Conservation (phyloP, 2,797 vertebrate genomes). For the Percopsis omiscomaycus region DNA sequence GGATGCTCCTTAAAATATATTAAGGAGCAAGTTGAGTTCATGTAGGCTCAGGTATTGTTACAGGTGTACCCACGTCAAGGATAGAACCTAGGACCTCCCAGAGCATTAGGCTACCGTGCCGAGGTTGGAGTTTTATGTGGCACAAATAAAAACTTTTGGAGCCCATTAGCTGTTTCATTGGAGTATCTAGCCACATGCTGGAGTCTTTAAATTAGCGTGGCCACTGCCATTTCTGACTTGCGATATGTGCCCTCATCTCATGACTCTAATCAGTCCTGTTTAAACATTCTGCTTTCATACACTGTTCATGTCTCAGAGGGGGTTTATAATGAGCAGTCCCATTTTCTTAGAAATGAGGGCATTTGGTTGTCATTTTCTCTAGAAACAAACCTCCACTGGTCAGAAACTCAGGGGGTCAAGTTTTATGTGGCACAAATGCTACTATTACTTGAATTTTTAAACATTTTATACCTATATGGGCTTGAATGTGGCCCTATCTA, state of each 20-base stretch:
- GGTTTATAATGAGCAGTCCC: background rate
- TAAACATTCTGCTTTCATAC: constrained; percentile 1
- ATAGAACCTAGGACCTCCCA: too few species aligned
- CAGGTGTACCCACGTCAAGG: too few species aligned
- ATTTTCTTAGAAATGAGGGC: background rate
- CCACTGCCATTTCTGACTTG: background rate
- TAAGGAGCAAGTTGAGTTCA: too few species aligned
- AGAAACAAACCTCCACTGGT: constrained; percentile 45
- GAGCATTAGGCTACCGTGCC: too few species aligned
- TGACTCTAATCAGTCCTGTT: too few species aligned
- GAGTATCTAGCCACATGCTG: too few species aligned
- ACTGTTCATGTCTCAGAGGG: constrained; percentile 7
- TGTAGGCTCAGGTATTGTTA: too few species aligned
- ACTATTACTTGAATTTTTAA: constrained; percentile 40
- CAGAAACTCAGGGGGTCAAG: constrained; percentile 54
- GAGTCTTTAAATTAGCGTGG: too few species aligned
- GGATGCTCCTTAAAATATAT: too few species aligned
- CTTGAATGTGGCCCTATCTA: constrained; percentile 18
- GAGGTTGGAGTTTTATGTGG: too few species aligned
- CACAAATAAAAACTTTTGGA: too few species aligned
- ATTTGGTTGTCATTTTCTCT: constrained; percentile 15
- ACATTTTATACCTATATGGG: constrained; percentile 7
- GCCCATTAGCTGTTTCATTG: too few species aligned
- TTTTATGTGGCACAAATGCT: background rate
- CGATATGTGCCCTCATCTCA: background rate